Conservation (phyloP, 2,113 vertebrate genomes). For the Lepus americanus region DNA sequence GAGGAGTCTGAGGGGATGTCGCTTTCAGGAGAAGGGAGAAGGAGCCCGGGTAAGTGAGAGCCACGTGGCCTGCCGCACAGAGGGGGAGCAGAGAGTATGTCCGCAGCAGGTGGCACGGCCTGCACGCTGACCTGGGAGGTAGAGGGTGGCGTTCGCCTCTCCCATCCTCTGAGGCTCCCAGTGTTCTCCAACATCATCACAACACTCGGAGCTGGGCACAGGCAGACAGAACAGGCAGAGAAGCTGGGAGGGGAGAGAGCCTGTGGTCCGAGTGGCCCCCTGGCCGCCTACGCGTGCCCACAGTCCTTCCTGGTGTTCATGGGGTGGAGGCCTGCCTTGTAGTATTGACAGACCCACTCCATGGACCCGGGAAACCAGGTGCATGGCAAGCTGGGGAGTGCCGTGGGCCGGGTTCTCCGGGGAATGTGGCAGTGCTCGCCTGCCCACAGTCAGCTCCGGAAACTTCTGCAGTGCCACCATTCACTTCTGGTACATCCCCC, state of each 20-base stretch:
- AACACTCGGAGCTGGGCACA: not conserved
- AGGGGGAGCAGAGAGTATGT: not conserved
- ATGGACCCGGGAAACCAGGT: not conserved
- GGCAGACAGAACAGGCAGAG: not conserved
- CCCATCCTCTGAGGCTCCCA: not conserved
- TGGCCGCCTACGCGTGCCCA: not conserved
- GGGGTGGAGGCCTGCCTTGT: not conserved
- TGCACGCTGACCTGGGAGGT: too few species aligned
- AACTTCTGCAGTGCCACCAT: not conserved
- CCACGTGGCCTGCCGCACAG: not conserved
- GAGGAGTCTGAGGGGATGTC: rapidly evolving
- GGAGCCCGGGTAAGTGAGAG: constrained; percentile 24
- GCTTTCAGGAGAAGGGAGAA: not conserved
- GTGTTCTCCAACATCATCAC: not conserved
- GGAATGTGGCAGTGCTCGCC: not conserved
- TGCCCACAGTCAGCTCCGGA: not conserved
- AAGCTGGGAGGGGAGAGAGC: not conserved
- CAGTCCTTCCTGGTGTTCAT: not conserved
- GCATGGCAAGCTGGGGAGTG: not conserved
- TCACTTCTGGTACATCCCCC: too few species aligned
- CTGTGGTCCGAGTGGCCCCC: too few species aligned
- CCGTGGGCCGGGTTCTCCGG: not conserved
- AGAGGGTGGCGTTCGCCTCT: not conserved
- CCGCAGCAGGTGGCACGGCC: too few species aligned
- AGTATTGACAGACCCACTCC: not conserved